phyloP scores from a whole-genome alignment of 2,113 vertebrate species.

The Coregonus clupeaformis region DNA sequence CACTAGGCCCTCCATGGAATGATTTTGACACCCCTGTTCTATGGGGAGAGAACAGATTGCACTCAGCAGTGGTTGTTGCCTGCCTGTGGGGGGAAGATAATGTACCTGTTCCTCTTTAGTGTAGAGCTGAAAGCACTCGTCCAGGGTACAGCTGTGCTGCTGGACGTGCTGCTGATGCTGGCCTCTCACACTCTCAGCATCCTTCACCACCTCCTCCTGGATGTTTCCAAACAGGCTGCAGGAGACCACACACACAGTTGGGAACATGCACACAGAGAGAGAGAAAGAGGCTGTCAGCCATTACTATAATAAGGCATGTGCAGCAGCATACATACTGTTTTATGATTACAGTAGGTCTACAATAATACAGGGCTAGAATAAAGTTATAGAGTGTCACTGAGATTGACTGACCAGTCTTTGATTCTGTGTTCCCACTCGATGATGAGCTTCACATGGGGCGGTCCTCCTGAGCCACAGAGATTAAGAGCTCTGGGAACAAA shows the following conservation, averaged over 20 bases:
- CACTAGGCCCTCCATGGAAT: too few species aligned
- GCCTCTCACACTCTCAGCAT: conserved; percentile 80
- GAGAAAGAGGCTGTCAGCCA: background rate
- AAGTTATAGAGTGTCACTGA: background rate
- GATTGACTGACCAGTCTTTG: conserved; percentile 81
- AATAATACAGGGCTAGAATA: too few species aligned
- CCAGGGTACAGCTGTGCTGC: conserved; percentile 89
- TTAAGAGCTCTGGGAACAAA: conserved; percentile 77
- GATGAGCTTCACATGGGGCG: conserved; percentile 82
- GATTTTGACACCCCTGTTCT: too few species aligned
- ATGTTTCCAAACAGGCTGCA: conserved; percentile 69
- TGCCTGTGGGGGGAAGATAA: too few species aligned
- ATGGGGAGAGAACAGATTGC: too few species aligned
- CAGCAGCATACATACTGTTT: too few species aligned
- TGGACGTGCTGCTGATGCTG: conserved; percentile 88
- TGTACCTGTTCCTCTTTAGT: conserved; percentile 65
- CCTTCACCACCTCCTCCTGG: conserved; percentile 88
- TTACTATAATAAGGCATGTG: too few species aligned
- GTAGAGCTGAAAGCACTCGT: conserved; percentile 96
- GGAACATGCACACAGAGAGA: too few species aligned
- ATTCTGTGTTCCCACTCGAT: conserved; percentile 84
- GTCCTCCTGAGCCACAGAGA: conserved; percentile 76
- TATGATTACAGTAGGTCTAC: too few species aligned
- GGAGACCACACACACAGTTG: background rate
- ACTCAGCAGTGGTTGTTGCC: too few species aligned